These are phyloP conservation scores for Drosophila asahinai DNA, from an alignment of 1,140 invertebrate genomes.

Conservation along the genomic window DNA sequence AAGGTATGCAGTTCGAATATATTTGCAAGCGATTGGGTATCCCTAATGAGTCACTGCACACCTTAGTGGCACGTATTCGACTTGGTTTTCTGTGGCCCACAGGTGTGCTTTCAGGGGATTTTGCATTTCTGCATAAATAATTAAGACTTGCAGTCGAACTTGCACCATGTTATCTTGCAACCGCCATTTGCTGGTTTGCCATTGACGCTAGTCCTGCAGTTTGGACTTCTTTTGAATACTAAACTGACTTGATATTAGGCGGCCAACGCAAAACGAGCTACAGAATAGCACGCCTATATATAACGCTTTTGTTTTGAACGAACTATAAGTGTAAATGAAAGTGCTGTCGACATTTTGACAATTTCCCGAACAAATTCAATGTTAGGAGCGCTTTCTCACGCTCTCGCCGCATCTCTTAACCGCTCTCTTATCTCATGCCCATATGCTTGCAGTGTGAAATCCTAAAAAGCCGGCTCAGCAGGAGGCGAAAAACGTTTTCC, in stretches of 20 bases:
- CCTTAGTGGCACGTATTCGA: conserved; percentile 18
- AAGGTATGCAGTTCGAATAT: background rate
- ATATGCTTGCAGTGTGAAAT: conserved; percentile 62
- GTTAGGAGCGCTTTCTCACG: conserved; percentile 28
- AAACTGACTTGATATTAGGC: conserved; percentile 34
- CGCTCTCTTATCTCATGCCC: conserved; percentile 8
- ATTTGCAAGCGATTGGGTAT: background rate
- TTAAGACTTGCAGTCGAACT: background rate
- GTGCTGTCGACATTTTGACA: conserved; percentile 22
- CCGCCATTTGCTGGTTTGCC: background rate
- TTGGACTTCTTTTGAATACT: conserved; percentile 31
- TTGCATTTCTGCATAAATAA: conserved; percentile 24
- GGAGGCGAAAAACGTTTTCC: conserved; percentile 69
- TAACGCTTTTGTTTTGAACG: conserved; percentile 40
- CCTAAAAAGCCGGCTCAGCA: conserved; percentile 70
- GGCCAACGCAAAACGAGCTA: conserved; percentile 43
- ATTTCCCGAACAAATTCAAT: conserved; percentile 25
- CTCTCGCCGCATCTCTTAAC: conserved; percentile 13
- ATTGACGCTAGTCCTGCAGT: conserved; percentile 10
- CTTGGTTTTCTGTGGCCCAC: conserved; percentile 19
- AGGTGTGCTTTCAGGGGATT: conserved; percentile 36
- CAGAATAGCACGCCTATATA: conserved; percentile 60
- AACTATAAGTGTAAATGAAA: conserved; percentile 28
- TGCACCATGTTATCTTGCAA: background rate
- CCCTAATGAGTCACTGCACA: conserved; percentile 1